Conservation (phyloP, 2,113 vertebrate genomes). For the Neodon shergylaensis region DNA sequence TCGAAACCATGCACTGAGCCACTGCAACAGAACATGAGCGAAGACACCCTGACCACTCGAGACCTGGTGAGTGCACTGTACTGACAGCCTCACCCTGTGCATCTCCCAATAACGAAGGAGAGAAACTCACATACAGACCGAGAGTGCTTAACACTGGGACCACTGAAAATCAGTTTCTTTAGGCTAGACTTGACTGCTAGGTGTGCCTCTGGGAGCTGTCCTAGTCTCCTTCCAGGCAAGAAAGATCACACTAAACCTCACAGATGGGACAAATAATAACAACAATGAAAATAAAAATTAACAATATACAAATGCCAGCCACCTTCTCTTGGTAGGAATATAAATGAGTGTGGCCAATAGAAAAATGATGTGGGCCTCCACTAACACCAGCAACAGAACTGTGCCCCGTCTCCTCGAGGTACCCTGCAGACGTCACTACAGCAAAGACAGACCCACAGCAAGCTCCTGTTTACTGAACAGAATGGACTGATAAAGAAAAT, state of each 20-base stretch:
- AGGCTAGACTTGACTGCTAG: not conserved
- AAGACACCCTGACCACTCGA: accelerated
- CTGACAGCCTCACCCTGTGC: not conserved
- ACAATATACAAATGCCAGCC: not conserved
- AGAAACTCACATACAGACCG: not conserved
- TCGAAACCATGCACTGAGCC: accelerated
- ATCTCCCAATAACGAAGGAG: not conserved
- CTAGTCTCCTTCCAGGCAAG: not conserved
- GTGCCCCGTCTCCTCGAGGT: too few relatives aligned
- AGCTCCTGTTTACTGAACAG: not conserved
- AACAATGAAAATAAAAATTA: not conserved
- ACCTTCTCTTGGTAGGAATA: not conserved
- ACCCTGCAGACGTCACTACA: too few relatives aligned
- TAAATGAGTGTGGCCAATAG: not conserved
- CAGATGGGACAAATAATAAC: not conserved
- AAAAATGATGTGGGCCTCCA: not conserved
- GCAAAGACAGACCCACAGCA: not conserved
- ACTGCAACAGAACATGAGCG: too few relatives aligned
- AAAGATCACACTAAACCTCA: not conserved
- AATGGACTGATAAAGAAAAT: not conserved
- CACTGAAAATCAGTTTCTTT: not conserved
- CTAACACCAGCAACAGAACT: not conserved
- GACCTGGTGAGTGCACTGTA: not conserved
- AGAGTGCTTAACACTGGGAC: not conserved
- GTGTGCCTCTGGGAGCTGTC: not conserved